Evolutionary conservation across 2,113 vertebrate species (phyloP), one percentile per base, ranked within the genome.

Genomic region (Felis chaus): DNA sequence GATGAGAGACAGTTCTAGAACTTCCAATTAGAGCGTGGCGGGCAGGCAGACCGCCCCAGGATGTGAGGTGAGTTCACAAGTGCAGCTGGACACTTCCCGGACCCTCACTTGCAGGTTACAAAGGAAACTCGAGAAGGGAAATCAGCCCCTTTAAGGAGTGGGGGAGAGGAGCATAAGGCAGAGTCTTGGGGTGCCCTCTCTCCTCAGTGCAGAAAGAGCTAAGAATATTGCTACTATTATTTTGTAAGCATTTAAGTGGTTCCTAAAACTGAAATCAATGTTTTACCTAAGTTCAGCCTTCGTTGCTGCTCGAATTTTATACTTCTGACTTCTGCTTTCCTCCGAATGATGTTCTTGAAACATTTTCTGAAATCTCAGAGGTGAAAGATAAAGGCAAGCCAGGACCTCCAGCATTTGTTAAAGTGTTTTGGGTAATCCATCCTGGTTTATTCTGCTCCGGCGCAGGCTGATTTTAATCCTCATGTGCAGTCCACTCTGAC

Each of bases 391-490:
- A 94, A 97, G 36, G 45, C 87, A 73, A 76, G 94, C 89, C 55
- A 96, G 29, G 82, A 96, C 86, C 95, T 91, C 74, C 45, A 95
- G 96, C 98, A 73, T 97, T 94, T 96, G 94, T 96, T 98, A 31
- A 97, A 98, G 94, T 57, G 89, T 89, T 98, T 97, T 94, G 68
- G 97, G 91, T 97, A 98, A 98, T 98, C 93, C 85, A 94, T 84
- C 96, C 89, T 69, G 48, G 89, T 98, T 98, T 93, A 95, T 95
- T 98, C 93, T 89, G 66, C 97, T 94, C 97, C 84, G 63, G 25
- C 68, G 36, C 74, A 97, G 80, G 48, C 82, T 97, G 96, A 65
- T 96, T 97, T 96, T 99, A 98, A 98, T 98, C 96, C 94, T 98
- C 85, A 55, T 45, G 82, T 81, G 68, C 73, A 97, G 89, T 85